Evolutionary conservation across 2,888 invertebrate species (phyloP), one percentile per base, ranked within the genome.

Genomic region (Agriotes lineatus): DNA sequence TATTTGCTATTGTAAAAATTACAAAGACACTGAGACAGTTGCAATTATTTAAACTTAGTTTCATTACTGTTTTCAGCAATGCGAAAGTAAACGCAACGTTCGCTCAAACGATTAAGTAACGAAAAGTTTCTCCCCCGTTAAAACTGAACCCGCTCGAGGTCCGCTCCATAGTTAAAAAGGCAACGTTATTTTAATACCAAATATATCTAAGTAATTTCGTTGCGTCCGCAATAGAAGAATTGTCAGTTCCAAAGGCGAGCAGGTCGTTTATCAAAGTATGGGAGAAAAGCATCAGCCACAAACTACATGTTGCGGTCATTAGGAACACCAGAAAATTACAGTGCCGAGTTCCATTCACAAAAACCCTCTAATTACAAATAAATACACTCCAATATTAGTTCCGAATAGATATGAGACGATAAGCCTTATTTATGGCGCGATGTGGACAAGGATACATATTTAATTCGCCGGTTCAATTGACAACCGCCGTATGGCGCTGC

Each of bases 401-500:
- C 60, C 69, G 76, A 77, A 76, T 75, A 76, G 77, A 77, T 77
- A 76, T 76, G 70, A 74, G 71, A 42, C 67, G 77, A 78, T 77
- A 78, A 77, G 75, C 50, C 64, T 74, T 75, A 76, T 78, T 79
- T 78, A 78, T 77, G 76, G 75, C 65, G 69, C 71, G 79, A 78
- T 79, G 75, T 66, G 71, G 68, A 63, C 59, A 71, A 73, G 74
- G 81, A 81, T 81, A 81, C 81, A 81, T 81, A 79, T 77, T 79
- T 80, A 81, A 81, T 80, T 78, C 72, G 74, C 71, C 72, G 73
- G 77, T 79, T 77, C 77, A 77, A 81, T 80, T 79, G 81, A 79
- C 78, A 77, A 74, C 76, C 76, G 73, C 80, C 79, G 78, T 81
- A 80, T 79, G 79, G 78, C 78, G 78, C 77, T 75, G 73, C 71